Evolutionary conservation across 1,140 invertebrate species (phyloP).

Genomic region (Eurosta solidaginis): DNA sequence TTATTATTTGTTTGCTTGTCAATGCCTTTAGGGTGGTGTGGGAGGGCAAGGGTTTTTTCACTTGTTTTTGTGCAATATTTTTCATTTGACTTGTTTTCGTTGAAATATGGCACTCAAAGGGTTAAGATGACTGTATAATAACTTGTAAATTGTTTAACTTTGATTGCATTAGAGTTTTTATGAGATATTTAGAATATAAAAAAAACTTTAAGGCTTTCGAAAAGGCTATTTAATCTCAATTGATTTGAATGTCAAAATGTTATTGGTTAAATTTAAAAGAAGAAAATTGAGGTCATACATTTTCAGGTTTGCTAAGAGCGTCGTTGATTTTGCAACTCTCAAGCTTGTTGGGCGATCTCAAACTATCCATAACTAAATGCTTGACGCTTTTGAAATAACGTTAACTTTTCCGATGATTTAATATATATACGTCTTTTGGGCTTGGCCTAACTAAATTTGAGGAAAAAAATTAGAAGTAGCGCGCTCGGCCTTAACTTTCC

Average conservation of each 20-base stretch:
- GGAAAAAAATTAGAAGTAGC: too few relatives aligned
- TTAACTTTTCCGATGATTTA: too few relatives aligned
- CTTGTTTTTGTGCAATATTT: not conserved
- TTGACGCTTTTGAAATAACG: too few relatives aligned
- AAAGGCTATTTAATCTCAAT: not conserved
- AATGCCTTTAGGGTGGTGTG: not conserved
- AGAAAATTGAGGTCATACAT: too few relatives aligned
- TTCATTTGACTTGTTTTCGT: slow-evolving; percentile 17
- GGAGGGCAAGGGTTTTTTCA: not conserved
- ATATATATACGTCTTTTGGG: too few relatives aligned
- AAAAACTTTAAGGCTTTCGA: not conserved
- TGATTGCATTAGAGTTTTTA: not conserved
- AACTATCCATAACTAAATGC: too few relatives aligned
- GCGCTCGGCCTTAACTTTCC: too few relatives aligned
- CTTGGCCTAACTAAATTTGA: too few relatives aligned
- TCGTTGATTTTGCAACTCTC: too few relatives aligned
- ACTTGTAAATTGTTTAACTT: not conserved
- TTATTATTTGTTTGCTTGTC: slow-evolving; percentile 30
- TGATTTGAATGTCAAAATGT: not conserved
- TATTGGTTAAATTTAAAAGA: not conserved
- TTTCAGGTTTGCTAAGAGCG: too few relatives aligned
- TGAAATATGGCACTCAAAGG: not conserved
- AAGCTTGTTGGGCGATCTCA: too few relatives aligned
- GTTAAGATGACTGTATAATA: not conserved
- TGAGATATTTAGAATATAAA: not conserved